phyloP scores from a whole-genome alignment of 2,888 invertebrate genomes.

The Pedicia rivosa region DNA sequence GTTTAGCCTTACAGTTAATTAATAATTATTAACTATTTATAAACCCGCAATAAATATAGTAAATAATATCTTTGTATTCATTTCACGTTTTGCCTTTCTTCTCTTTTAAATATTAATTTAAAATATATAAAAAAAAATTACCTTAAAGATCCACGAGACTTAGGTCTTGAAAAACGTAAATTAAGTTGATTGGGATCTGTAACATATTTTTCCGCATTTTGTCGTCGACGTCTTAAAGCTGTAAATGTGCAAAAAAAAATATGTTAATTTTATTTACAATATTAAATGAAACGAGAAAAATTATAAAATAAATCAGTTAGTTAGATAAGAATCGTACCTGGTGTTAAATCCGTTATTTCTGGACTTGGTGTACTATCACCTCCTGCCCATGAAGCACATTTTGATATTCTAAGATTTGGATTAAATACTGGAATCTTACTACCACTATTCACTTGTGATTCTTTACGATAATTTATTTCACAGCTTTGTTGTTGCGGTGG shows the following conservation, averaged over 20 bases:
- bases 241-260: constrained; percentile 17
- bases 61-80: too few species aligned
- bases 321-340: constrained; percentile 27
- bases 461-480: not conserved
- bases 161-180: constrained; percentile 60
- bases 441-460: constrained; percentile 13
- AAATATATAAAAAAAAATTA: constrained; percentile 14
- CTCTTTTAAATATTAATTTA: too few species aligned
- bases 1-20: too few species aligned
- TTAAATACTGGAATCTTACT: constrained; percentile 48
- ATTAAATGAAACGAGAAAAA: not conserved
- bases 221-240: constrained; percentile 57
- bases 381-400: constrained; percentile 56
- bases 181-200: constrained; percentile 70
- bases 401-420: constrained; percentile 42
- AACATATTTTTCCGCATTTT: constrained; percentile 68
- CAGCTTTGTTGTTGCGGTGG: constrained; percentile 7
- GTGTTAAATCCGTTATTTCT: constrained; percentile 36
- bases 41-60: too few species aligned
- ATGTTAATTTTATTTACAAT: not conserved
- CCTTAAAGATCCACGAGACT: constrained; percentile 31
- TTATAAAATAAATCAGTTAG: not conserved
- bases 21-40: too few species aligned
- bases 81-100: too few species aligned
- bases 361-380: constrained; percentile 20